phyloP scores from a whole-genome alignment of 1,140 invertebrate genomes.

The Drosophila nannoptera region DNA sequence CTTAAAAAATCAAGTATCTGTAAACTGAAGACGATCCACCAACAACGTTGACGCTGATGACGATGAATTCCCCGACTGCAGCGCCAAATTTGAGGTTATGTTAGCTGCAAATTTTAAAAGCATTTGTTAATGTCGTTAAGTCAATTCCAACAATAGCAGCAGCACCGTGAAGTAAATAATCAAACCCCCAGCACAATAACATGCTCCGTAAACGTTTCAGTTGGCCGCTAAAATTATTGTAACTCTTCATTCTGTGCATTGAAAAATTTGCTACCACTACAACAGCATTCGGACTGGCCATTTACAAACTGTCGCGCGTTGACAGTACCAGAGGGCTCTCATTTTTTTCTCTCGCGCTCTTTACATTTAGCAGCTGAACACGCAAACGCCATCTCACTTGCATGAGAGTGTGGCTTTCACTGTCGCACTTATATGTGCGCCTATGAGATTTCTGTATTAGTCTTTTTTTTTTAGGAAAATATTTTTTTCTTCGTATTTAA shows the following conservation, averaged over 20 bases:
- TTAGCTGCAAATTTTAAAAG: constrained; percentile 73
- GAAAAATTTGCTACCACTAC: constrained; percentile 61
- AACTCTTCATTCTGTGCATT: constrained; percentile 64
- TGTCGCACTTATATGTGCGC: constrained; percentile 46
- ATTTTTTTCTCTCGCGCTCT: constrained; percentile 43
- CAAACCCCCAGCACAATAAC: constrained; percentile 11
- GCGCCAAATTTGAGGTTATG: constrained; percentile 76
- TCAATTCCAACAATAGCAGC: constrained; percentile 6
- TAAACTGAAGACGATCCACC: constrained; percentile 51
- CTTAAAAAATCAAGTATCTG: constrained; percentile 38
- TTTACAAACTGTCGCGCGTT: constrained; percentile 60
- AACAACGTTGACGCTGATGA: constrained; percentile 67
- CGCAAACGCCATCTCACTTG: constrained; percentile 68
- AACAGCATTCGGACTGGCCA: constrained; percentile 51
- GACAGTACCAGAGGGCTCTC: constrained; percentile 54
- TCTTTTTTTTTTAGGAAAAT: constrained; percentile 63
- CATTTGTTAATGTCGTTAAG: constrained; percentile 53
- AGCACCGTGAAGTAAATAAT: constrained; percentile 26
- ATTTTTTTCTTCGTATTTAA: constrained; percentile 51
- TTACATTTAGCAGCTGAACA: constrained; percentile 71
- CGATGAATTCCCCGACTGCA: constrained; percentile 69
- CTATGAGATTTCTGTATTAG: constrained; percentile 59
- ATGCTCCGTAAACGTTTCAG: constrained; percentile 29
- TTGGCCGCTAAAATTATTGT: constrained; percentile 54
- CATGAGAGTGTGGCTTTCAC: constrained; percentile 55